Conservation (phyloP, 2,888 invertebrate genomes). For the Unio pictorum region DNA sequence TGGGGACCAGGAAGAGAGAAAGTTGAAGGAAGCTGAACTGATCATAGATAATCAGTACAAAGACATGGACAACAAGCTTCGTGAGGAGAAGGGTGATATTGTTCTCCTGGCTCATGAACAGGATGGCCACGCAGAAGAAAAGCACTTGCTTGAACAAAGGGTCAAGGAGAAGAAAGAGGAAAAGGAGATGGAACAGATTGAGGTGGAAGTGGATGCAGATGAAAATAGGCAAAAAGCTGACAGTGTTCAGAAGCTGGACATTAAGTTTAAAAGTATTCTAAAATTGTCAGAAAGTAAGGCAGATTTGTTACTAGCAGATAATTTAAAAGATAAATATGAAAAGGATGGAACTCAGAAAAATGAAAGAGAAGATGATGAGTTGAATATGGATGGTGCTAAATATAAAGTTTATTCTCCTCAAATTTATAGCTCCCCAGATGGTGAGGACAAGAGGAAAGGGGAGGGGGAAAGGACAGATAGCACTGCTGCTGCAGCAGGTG, state of each 20-base stretch:
- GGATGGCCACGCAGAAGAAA: conserved; percentile 40
- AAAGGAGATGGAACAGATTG: conserved; percentile 6
- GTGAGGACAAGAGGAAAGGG: no score
- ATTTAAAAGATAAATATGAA: conserved; percentile 7
- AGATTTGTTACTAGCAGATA: conserved; percentile 22
- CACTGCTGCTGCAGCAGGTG: no score
- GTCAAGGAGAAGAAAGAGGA: conserved; percentile 47
- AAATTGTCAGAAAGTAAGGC: conserved; percentile 33
- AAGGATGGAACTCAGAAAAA: conserved; percentile 8
- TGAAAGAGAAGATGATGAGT: background rate
- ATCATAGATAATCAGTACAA: conserved; percentile 54
- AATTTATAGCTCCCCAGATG: no score
- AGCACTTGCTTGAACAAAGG: conserved; percentile 58
- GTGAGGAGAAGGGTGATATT: conserved; percentile 55
- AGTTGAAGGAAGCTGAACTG: conserved; percentile 47
- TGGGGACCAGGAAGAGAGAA: conserved; percentile 56
- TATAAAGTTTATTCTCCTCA: background rate
- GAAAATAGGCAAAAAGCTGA: conserved; percentile 9
- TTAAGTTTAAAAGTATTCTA: conserved; percentile 35
- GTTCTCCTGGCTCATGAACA: conserved; percentile 43
- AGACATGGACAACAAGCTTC: conserved; percentile 59
- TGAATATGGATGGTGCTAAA: conserved; percentile 8
- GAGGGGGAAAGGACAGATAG: no score
- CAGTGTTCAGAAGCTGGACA: conserved; percentile 22
- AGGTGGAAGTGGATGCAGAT: conserved; percentile 13